Conservation (phyloP, 1,140 invertebrate genomes). For the Solen grandis region DNA sequence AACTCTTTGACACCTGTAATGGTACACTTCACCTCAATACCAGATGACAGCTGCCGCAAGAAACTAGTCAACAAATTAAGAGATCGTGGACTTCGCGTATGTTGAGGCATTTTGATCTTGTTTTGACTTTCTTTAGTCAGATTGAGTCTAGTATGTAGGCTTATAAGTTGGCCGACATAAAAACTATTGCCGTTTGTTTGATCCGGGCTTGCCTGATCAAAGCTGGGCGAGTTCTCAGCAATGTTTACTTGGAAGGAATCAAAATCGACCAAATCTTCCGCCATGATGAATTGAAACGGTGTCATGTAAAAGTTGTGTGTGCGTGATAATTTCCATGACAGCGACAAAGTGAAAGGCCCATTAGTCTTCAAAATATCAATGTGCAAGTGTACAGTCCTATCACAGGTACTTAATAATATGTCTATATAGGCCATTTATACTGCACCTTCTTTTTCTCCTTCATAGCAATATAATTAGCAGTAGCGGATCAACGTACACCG, state of each 20-base stretch:
- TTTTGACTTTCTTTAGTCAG: not conserved
- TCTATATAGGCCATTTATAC: no score
- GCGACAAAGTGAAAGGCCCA: no score
- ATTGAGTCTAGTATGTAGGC: not conserved
- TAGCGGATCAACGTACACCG: no score
- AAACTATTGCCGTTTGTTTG: not conserved
- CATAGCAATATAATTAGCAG: no score
- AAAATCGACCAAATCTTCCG: not conserved
- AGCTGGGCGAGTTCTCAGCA: not conserved
- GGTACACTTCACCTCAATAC: not conserved
- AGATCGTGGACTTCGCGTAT: not conserved
- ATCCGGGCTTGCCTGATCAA: not conserved
- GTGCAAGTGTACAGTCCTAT: no score
- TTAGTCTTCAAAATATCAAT: no score
- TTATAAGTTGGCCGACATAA: not conserved
- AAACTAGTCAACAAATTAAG: not conserved
- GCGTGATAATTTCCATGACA: no score
- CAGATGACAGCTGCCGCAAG: not conserved
- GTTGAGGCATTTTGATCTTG: not conserved
- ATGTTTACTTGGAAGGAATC: not conserved
- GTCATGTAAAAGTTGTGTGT: no score
- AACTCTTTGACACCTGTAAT: not conserved
- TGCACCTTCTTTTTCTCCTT: no score
- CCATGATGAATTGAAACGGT: no score
- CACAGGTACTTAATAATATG: no score